Base-by-base conservation (phyloP, 2,888 invertebrate species). In the Micropterix aruncella region DNA sequence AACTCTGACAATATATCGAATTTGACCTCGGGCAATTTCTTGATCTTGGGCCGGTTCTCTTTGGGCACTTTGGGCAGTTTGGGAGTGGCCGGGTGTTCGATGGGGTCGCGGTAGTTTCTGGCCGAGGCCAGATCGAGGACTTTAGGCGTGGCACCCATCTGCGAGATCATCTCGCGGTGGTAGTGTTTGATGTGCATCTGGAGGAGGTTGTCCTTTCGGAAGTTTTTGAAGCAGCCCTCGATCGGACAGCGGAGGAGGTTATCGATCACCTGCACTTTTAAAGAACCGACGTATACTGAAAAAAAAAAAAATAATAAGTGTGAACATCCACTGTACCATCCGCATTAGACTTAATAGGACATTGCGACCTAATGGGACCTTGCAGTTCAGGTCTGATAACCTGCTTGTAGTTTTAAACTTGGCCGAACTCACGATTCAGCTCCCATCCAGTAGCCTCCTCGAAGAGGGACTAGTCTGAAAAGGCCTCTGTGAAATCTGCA, bases 161-260 rank as follows among this genome's bases (percentile, higher is more conserved):
- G 59, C 47, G 83, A 80, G 2, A 78, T 76, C 46, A 85, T 74
- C 51, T 89, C 86, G 2, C 81, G 78, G 63, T 94, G 95, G 61
- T 94, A 94, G 61, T 95, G 93, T 57, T 94, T 94, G 38, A 94
- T 84, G 59, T 95, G 95, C 79, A 92, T 93, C 65, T 87, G 84
- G 5, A 95, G 67, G 42, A 94, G 75, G 49, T 86, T 90, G 57
- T 92, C 90, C 58, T 92, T 92, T 3, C 95, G 76, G 59, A 93
- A 95, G 53, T 82, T 85, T 63, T 95, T 95, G 42, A 75, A 78
- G 58, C 95, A 95, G 1, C 81, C 83, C 48, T 83, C 81, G 41
- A 85, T 81, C 0, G 89, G 89, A 57, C 90, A 91, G 19, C 76
- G 71, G 16, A 77, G 69, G 1, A 77, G 58, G 49, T 73, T 83